Evolutionary conservation across 2,888 invertebrate species (phyloP), one percentile per base, ranked within the genome.

Genomic region (Caenorhabditis sp.): DNA sequence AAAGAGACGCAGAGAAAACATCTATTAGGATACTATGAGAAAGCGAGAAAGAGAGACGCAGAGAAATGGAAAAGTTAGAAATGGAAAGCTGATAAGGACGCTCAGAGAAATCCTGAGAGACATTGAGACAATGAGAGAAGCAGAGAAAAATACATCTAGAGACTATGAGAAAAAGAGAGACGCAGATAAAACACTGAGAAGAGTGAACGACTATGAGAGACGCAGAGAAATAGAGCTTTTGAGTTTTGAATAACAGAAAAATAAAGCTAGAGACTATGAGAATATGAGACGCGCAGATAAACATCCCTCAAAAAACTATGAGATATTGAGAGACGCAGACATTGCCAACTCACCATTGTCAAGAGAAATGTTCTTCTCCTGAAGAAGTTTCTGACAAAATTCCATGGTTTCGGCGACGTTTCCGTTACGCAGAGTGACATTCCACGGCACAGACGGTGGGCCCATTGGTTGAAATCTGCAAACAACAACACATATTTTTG

Each of bases 341-440:
- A 26, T 17, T 8, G 53, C 5, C 5, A 19, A 24, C 53, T 17
- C 8, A 53, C 53, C 53, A 17, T 12, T 24, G 4, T 24, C 53
- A 10, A 53, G 53, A 8, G 24, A 19, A 21, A 53, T 53, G 14
- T 24, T 21, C 21, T 14, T 10, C 27, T 57, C 50, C 17, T 43
- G 3, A 14, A 49, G 17, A 24, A 27, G 37, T 14, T 10, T n/a
- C 26, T n/a, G 5, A 12, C 64, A 14, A 10, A 69, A 65, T 24
- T 69, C 60, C 69, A 75, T 70, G 14, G 75, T 75, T 57, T 62
- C 62, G 26, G 75, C 75, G 24, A 75, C 70, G 67, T 75, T 75
- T 21, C 58, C 58, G 67, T 70, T 66, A 62, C 69, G 69, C 62
- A 74, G 53, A 49, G 69, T 62, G 21, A 50, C 64, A 54, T 69